A percentile compares a stretch with the other conserved stretches of the same genome.
Evolutionary conservation across 2,113 vertebrate genomes (phyloP).

Genomic region (Egretta garzetta): DNA sequence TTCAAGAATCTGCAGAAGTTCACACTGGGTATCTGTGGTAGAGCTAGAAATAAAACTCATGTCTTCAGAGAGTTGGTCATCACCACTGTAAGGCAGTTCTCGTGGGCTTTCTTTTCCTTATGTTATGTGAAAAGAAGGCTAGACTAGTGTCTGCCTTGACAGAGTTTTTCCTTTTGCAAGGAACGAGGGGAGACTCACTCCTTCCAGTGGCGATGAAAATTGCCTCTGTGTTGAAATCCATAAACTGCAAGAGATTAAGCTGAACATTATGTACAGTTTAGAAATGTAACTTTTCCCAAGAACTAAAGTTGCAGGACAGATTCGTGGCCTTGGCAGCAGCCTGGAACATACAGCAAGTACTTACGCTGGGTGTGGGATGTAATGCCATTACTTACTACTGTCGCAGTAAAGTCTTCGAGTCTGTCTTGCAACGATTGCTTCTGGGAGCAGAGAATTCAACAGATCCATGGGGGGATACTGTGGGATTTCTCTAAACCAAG

Average conservation of each 20-base stretch:
- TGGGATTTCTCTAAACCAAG: background rate
- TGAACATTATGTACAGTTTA: slow-evolving; percentile 14
- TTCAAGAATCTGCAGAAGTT: background rate
- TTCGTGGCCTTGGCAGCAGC: background rate
- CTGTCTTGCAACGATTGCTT: background rate
- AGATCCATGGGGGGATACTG: background rate
- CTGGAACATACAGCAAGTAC: background rate
- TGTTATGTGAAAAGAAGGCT: background rate
- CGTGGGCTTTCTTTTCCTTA: background rate
- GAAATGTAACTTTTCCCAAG: background rate
- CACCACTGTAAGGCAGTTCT: background rate
- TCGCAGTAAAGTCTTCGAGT: background rate
- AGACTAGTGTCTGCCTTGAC: background rate
- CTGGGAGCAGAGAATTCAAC: background rate
- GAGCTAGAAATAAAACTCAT: background rate
- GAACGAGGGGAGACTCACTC: background rate
- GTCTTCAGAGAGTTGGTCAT: background rate
- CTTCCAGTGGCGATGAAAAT: background rate
- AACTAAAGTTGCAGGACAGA: background rate
- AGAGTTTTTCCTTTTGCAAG: background rate
- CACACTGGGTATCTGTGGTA: background rate
- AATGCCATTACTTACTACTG: background rate
- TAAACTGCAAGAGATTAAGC: background rate
- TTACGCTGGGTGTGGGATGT: background rate
- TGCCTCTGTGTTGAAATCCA: background rate